Evolutionary conservation across 2,797 vertebrate genomes (phyloP).

Genomic region (Holocentrus rufus): DNA sequence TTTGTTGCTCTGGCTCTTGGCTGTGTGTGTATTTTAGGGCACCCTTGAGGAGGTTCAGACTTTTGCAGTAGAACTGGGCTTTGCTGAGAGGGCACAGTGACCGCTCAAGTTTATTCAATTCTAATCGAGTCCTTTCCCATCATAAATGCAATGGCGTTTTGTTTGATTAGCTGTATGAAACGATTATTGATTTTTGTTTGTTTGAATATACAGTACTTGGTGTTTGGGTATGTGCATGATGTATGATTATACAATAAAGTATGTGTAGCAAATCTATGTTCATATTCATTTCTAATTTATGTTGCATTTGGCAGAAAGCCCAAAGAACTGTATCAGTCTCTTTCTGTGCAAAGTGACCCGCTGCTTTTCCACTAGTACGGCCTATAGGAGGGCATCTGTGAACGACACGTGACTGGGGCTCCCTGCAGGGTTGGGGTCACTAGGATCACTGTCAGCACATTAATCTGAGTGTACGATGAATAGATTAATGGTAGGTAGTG

Average conservation of each 20-base stretch:
- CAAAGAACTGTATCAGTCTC: constrained; percentile 34
- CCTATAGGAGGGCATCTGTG: constrained; percentile 4
- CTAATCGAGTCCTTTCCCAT: constrained; percentile 50
- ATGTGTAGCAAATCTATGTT: constrained; percentile 56
- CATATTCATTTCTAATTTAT: constrained; percentile 66
- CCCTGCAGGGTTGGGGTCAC: constrained; percentile 48
- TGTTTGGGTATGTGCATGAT: constrained; percentile 18
- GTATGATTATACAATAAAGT: constrained; percentile 40
- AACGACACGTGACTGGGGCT: constrained; percentile 20
- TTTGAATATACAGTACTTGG: constrained; percentile 19
- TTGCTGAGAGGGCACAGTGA: constrained; percentile 19
- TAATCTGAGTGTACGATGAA: constrained; percentile 56
- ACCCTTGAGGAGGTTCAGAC: constrained; percentile 12
- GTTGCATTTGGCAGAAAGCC: constrained; percentile 57
- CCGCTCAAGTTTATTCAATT: constrained; percentile 51
- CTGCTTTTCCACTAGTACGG: neutral
- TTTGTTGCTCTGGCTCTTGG: constrained; percentile 2
- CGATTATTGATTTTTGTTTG: constrained; percentile 65
- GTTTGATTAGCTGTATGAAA: constrained; percentile 66
- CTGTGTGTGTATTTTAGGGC: constrained; percentile 19
- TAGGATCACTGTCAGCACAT: constrained; percentile 50
- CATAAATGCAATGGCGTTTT: constrained; percentile 55
- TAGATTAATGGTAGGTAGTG: constrained; percentile 53
- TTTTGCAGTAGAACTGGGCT: constrained; percentile 23
- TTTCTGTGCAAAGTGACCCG: neutral